phyloP scores from a whole-genome alignment of 2,888 invertebrate genomes.

The Eucriotettix oculatus region DNA sequence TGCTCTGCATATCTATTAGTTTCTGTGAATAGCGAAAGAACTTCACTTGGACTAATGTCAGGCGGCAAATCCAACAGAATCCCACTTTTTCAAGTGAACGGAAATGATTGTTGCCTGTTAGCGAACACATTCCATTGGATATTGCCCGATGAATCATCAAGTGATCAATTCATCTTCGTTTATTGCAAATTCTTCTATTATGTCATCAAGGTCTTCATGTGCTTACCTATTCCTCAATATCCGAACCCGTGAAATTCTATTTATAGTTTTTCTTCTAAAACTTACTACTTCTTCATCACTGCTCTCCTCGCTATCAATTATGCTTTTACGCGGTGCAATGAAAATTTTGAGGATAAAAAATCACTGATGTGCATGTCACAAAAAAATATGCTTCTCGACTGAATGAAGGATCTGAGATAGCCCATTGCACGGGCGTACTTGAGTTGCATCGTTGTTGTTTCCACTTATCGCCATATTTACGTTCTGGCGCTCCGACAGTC shows the following conservation, averaged over 20 bases:
- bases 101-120: constrained; percentile 8
- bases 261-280: constrained; percentile 10
- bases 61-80: constrained; percentile 11
- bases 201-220: constrained; percentile 10
- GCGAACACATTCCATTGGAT: constrained; percentile 9
- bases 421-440: no score
- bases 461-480: no score
- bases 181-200: constrained; percentile 9
- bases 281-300: constrained; percentile 8
- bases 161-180: constrained; percentile 8
- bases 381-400: no score
- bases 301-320: no score
- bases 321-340: no score
- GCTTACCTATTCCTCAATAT: constrained; percentile 11
- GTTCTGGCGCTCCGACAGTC: no score
- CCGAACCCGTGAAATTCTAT: constrained; percentile 11
- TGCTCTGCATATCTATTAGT: constrained; percentile 15
- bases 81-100: constrained; percentile 11
- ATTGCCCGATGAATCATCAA: constrained; percentile 9
- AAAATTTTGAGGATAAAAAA: no score
- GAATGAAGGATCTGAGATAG: no score
- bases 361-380: no score
- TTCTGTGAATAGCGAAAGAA: constrained; percentile 8
- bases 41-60: no score
- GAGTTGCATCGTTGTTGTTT: no score